Conservation (phyloP, 2,113 vertebrate species). For the Ranitomeya variabilis region DNA sequence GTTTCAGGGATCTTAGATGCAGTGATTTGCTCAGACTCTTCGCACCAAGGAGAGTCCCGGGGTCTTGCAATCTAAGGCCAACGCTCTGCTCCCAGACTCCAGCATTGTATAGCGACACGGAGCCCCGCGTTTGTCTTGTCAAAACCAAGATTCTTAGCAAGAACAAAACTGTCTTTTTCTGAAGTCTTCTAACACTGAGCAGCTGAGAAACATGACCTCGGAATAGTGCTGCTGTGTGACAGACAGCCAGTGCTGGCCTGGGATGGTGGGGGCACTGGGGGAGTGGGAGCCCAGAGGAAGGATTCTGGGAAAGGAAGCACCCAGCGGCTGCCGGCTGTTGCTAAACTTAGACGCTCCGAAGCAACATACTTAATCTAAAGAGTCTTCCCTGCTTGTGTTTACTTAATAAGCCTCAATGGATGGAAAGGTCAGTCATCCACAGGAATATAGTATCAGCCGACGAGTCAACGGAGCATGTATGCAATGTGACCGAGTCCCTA, state of each 20-base stretch:
- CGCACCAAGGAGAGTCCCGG: not conserved
- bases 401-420: slow-evolving; percentile 64
- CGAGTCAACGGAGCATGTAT: not conserved
- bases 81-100: not conserved
- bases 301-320: slow-evolving; percentile 81
- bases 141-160: slow-evolving; percentile 51
- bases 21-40: slow-evolving; percentile 23
- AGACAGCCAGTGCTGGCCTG: slow-evolving; percentile 81
- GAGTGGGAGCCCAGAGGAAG: slow-evolving; percentile 61
- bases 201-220: slow-evolving; percentile 85
- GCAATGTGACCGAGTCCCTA: not conserved
- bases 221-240: slow-evolving; percentile 77
- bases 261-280: slow-evolving; percentile 69
- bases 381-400: slow-evolving; percentile 72
- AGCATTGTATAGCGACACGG: slow-evolving; percentile 36
- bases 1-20: slow-evolving; percentile 58
- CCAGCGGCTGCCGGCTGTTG: slow-evolving; percentile 68
- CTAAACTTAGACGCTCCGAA: slow-evolving; percentile 83
- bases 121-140: slow-evolving; percentile 14
- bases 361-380: slow-evolving; percentile 77
- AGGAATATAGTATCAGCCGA: not conserved
- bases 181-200: slow-evolving; percentile 39
- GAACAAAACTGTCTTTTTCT: slow-evolving; percentile 50
- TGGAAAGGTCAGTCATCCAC: slow-evolving; percentile 20
- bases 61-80: slow-evolving; percentile 13